Evolutionary conservation across 2,113 vertebrate genomes (phyloP), one percentile per base, ranked within the genome.

Genomic region (Muntiacus muntjak): DNA sequence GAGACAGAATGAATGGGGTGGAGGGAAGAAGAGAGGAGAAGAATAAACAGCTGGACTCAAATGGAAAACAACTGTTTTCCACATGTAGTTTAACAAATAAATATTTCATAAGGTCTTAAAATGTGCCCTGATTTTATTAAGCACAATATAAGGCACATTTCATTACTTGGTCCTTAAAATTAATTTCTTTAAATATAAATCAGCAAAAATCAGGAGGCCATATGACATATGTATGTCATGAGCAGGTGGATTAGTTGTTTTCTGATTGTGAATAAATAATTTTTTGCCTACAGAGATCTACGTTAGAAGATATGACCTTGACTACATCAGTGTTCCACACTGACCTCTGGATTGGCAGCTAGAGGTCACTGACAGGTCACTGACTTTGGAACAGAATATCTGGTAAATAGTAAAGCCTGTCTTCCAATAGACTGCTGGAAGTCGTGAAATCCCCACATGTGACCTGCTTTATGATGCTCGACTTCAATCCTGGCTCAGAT

Each of bases 101-200:
- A 71, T 76, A 50, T 94, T 91, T 91, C 43, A 47, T 25, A 91
- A 71, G 8, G 33, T 21, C 91, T 91, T 81, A 14, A 82, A 96
- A 82, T 87, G 54, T 60, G 50, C 3, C 57, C 86, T 60, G 5
- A 50, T 71, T 87, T 90, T 81, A 52, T 64, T 67, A 94, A 86
- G 33, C 21, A 86, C 21, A 90, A n/a, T 86, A 28, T 54, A 26
- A 90, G 57, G 50, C 57, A 23, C 50, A 91, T 43, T 55, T 94
- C 11, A 33, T 87, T 82, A 81, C 10, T 71, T 60, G 71, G 60
- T 71, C 57, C 15, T 52, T 87, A 81, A 36, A 78, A 36, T 74
- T 47, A 93, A 81, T 90, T 94, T 94, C 17, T 90, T 91, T 94
- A 58, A 58, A 86, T 90, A 30, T 57, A 94, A 52, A 50, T 71